Evolutionary conservation across 2,888 invertebrate species (phyloP), one percentile per base, ranked within the genome.

Genomic region (Perizoma flavofasciatum): DNA sequence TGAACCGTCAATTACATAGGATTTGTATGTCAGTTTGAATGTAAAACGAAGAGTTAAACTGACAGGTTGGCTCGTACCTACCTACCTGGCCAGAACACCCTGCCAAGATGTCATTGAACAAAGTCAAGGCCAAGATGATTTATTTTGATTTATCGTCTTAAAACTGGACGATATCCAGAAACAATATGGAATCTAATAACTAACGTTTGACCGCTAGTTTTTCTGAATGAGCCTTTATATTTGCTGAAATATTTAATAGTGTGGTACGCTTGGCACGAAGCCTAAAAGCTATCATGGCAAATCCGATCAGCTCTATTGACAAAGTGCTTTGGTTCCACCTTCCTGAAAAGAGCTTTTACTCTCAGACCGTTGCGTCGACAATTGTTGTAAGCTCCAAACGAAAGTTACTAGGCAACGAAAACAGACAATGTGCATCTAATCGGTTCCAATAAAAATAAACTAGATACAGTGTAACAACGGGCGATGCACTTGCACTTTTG

Each of bases 51-150:
- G 54, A 58, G 59, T 51, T 59, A 56, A 69, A 62, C 44, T 70
- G 72, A 68, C 75, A 70, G 63, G 47, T 66, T 69, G 70, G 66
- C 70, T 63, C 64, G 61, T 71, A 75, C 68, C 75, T 77, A 75
- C n/a, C n/a, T n/a, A 65, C 73, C 70, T 63, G 59, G 65, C 40
- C 35, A 33, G 22, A 37, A 47, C 22, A 44, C 55, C 55, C 60
- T 65, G 66, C 63, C 61, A 67, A 69, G 68, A 75, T 68, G 78
- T 72, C 75, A 75, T 67, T 68, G 70, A 70, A 68, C 75, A 72
- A 75, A 78, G 78, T 82, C 83, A 88, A 84, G 83, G 83, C 83
- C 86, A 84, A 86, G 84, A 84, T 67, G 72, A 70, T 65, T 71
- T 83, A 82, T 86, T 88, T 86, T 77, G 77, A 83, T 81, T 80